These are phyloP conservation scores for Typhlomys cinereus DNA, from an alignment of 2,113 vertebrate genomes.

Conservation along the genomic window DNA sequence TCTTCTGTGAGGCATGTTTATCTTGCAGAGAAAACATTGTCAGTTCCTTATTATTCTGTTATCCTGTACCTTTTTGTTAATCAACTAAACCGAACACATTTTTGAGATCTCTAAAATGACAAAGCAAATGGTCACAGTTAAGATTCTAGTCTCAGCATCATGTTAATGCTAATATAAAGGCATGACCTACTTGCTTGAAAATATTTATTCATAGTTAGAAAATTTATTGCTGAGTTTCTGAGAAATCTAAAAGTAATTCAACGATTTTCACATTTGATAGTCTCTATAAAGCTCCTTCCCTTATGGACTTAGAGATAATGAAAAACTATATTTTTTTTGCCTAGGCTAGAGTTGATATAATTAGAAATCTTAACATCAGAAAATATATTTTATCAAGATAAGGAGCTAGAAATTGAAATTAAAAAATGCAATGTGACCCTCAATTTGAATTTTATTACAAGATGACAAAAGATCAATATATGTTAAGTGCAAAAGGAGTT, in stretches of 20 bases:
- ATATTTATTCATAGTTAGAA: background rate
- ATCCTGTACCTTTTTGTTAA: constrained; percentile 54
- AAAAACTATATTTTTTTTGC: background rate
- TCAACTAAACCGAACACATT: constrained; percentile 22
- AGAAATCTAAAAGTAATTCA: background rate
- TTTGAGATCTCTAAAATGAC: constrained; percentile 40
- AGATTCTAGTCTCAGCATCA: background rate
- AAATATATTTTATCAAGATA: constrained; percentile 61
- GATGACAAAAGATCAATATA: constrained; percentile 19
- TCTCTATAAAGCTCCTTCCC: background rate
- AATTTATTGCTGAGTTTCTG: background rate
- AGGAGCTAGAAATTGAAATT: background rate
- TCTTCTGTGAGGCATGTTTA: constrained; percentile 51
- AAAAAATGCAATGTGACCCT: background rate
- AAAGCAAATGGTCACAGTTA: background rate
- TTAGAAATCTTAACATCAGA: constrained; percentile 19
- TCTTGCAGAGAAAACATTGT: constrained; percentile 33
- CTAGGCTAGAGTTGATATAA: background rate
- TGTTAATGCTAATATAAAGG: background rate
- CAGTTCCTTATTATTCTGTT: background rate
- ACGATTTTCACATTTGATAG: background rate
- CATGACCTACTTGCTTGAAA: background rate
- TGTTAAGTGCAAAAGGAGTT: constrained; percentile 33
- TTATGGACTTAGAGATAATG: constrained; percentile 9
- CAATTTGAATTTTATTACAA: constrained; percentile 43